These are phyloP conservation scores for Silurus glanis DNA, from an alignment of 2,113 vertebrate genomes.

Conservation along the genomic window DNA sequence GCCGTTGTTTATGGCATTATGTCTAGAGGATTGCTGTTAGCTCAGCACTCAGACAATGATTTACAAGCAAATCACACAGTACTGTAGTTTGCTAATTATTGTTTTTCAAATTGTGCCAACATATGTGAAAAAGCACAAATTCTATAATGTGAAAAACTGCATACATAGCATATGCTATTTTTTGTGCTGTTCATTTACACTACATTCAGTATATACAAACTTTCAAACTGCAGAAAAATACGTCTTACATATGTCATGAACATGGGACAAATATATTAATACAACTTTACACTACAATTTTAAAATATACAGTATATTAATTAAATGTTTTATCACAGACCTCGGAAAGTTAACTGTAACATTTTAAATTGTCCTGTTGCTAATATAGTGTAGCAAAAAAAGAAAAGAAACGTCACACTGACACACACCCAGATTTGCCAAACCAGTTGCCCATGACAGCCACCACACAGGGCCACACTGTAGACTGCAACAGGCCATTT, in stretches of 20 bases:
- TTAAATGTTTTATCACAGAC: background rate
- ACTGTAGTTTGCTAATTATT: background rate
- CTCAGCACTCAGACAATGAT: background rate
- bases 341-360: background rate
- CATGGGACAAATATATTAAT: background rate
- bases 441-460: slow-evolving; percentile 99
- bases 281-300: background rate
- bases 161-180: background rate
- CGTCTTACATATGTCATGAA: background rate
- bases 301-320: background rate
- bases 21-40: background rate
- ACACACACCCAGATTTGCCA: slow-evolving; percentile 86
- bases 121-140: background rate
- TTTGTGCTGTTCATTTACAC: background rate
- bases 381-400: background rate
- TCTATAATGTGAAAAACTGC: background rate
- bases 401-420: too few relatives aligned
- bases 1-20: background rate
- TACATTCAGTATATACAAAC: background rate
- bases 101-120: background rate
- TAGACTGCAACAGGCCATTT: slow-evolving; percentile 93
- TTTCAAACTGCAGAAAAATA: background rate
- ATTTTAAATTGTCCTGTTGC: background rate
- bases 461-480: slow-evolving; percentile 96
- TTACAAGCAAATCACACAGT: background rate